Base-by-base conservation (phyloP, 2,797 vertebrate species). In the Hephaestus fuliginosus region DNA sequence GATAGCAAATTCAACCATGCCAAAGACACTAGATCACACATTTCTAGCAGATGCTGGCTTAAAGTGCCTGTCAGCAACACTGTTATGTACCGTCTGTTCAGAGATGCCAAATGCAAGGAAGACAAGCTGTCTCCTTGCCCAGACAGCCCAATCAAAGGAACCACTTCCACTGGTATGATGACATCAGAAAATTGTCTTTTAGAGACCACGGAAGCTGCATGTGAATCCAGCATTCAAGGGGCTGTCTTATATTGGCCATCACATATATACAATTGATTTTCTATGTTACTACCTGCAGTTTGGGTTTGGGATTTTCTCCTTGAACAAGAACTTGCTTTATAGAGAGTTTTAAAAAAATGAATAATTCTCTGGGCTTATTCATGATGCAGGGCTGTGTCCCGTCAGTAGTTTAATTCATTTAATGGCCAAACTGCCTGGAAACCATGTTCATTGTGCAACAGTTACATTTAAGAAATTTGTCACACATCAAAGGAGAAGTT, bases 41-140 rank as follows among this genome's bases (percentile, higher is more conserved):
- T 91, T 85, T 88, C 81, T 66, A 93, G 88, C 94, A 95, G 93
- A 93, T 94, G 95, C 90, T 90, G 86, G 82, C 76, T 87, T 86
- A 89, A 92, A 90, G 86, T 91, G 88, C 84, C 88, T 91, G 91
- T 93, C 92, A 92, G 88, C 88, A 81, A 82, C 73, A 80, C 84
- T 88, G 86, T 89, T 90, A 82, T 86, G 82, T 85, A 74, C 85
- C 87, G 89, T 94, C 92, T 94, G 92, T 93, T 95, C 84, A 80
- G 75, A 89, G 88, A 93, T 89, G 83, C 81, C 88, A 93, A 93
- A 90, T 85, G 85, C 85, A 84, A 77, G 72, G 81, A 83, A 86
- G 82, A 86, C 89, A 85, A 92, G 86, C 92, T 92, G 89, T 94
- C 88, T 93, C 70, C 85, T 83, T 70, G 81, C 85, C 74, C 84